Base-by-base conservation (phyloP, 2,797 vertebrate genomes). In the Thunnus albacares region DNA sequence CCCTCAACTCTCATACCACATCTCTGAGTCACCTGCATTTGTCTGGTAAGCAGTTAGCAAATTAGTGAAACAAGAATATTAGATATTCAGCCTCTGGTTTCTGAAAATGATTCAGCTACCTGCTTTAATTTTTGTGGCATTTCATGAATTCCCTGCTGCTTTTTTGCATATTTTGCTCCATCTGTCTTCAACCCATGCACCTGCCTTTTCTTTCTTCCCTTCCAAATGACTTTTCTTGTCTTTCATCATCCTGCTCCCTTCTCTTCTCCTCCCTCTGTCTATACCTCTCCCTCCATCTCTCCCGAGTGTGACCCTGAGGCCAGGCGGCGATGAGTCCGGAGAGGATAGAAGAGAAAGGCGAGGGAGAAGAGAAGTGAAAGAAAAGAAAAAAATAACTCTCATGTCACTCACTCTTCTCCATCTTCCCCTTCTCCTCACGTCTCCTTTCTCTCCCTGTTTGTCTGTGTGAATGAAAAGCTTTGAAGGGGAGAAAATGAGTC, bases 401-500 rank as follows among this genome's bases (percentile, higher is more conserved):
- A 30, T 78, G 81, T 87, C 89, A 84, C 80, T 86, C 82, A 72
- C 60, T 87, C 80, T 38, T 77, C 85, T 80, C 45, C 61, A 33
- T 30, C 58, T 72, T 53, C 58, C 26, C 47, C 56, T 85, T 55
- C 70, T 74, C 77, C 78, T 89, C 84, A 81, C 79, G 59, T 86
- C 79, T 90, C 79, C 78, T 84, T 83, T 73, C 89, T 75, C 87
- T 81, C 78, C 70, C 89, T 85, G 82, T 94, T 92, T 91, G 85
- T 93, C 90, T 82, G 85, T 81, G 88, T 83, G 90, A 93, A 92
- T 93, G 88, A 93, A 88, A 87, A 87, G 88, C 93, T 95, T 95
- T 95, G 94, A 95, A 94, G 92, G 89, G 84, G 90, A 92, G 87
- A 91, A 88, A 83, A 87, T 88, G 86, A 88, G 79, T 82, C 66